Percentiles rank a stretch among this genome's conserved stretches.
Conservation (phyloP, 2,888 invertebrate genomes). For the Clistopyga incitator region DNA sequence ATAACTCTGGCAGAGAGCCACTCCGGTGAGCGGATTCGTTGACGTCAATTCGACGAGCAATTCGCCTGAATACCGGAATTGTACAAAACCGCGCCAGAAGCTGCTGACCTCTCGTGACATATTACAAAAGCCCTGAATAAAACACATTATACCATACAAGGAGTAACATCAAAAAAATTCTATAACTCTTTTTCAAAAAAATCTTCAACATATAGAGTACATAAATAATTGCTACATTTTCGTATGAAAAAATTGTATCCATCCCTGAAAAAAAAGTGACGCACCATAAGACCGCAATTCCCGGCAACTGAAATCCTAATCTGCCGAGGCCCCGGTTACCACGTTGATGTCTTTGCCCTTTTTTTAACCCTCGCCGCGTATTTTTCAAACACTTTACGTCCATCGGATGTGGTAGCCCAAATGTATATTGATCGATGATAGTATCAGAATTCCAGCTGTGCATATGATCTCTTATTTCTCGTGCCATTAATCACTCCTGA, state of each 20-base stretch:
- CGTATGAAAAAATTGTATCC: too few species aligned
- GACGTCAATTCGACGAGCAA: slow-evolving; percentile 45
- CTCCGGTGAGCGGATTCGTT: slow-evolving; percentile 35
- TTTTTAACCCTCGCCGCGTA: neutral
- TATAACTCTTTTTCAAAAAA: neutral
- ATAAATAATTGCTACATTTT: too few species aligned
- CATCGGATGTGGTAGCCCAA: neutral
- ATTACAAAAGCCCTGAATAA: neutral
- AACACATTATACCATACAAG: neutral
- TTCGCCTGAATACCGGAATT: slow-evolving; percentile 13
- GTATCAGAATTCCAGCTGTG: neutral
- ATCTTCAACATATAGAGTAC: too few species aligned
- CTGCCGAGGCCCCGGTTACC: neutral
- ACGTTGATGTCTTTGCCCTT: too few species aligned
- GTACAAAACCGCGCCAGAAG: neutral
- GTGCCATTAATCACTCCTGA: neutral
- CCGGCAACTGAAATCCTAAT: neutral
- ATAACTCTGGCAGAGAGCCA: slow-evolving; percentile 45
- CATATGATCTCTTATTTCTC: neutral
- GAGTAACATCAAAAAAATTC: neutral
- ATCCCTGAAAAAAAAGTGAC: too few species aligned
- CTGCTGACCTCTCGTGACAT: neutral
- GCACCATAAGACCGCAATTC: too few species aligned
- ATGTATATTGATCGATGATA: neutral
- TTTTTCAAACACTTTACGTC: neutral